Evolutionary conservation across 2,113 vertebrate genomes (phyloP), one percentile per base, ranked within the genome.

Genomic region (Poeciliopsis prolifica): DNA sequence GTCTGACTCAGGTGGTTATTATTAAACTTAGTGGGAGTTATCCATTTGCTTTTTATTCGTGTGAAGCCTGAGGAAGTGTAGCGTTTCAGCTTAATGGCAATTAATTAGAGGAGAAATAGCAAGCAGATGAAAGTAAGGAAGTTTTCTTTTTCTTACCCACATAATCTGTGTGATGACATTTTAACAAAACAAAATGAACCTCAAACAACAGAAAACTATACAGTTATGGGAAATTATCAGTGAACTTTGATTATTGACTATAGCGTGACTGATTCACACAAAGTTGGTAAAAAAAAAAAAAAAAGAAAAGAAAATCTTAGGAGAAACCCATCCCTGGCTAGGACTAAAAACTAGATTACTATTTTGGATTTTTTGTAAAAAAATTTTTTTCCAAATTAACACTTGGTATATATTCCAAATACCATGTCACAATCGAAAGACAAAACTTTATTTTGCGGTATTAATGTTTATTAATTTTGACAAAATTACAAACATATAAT

Each of bases 31-130:
- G 72, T 77, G 65, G 64, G 72, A 85, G 75, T 83, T 8, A 58
- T 77, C 62, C 72, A 86, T 85, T 89, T 88, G 68, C 82, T 79
- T 86, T 75, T 19, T 85, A 79, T 88, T 88, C 58, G 64, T 79
- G 64, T 33, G 70, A 88, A 44, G 30, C 51, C 75, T 63, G 35
- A 10, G 3, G 64, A 78, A 71, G 63, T 75, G 79, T 63, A 30
- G 30, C 74, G 74, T 74, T 86, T 84, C 37, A 35, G 78, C 15
- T 33, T 65, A 74, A 68, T 61, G 77, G 48, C 63, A 65, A 73
- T 88, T 82, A 72, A 77, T 65, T 74, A 63, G 74, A 64, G 64
- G 51, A 35, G 26, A 33, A 71, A 74, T 74, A 68, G 68, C 40
- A 71, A 74, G 58, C 28, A 78, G 61, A 66, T 72, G 44, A 17